Percentiles rank a stretch among this genome's conserved stretches.
Conservation (phyloP, 2,888 invertebrate genomes). For the Acanthococcus lagerstroemiae region DNA sequence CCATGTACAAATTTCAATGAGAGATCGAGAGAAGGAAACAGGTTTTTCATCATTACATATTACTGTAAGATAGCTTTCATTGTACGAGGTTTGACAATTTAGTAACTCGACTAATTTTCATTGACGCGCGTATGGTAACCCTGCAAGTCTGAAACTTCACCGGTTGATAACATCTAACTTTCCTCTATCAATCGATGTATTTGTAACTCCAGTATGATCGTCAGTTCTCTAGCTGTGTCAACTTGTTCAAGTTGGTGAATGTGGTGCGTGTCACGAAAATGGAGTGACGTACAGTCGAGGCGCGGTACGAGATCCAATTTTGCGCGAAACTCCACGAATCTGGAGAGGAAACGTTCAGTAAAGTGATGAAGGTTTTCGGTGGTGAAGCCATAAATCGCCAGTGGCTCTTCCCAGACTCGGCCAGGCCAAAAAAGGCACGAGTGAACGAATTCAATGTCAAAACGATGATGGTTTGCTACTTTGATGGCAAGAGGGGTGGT, state of each 20-base stretch:
- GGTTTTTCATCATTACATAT: too few species aligned
- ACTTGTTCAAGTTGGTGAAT: neutral
- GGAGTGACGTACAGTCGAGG: constrained; percentile 3
- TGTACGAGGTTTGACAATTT: too few species aligned
- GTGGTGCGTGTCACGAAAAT: constrained; percentile 13
- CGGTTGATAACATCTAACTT: neutral
- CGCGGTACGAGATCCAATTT: constrained; percentile 9
- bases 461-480: too few species aligned
- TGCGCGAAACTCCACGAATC: constrained; percentile 16
- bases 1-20: too few species aligned
- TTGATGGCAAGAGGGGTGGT: too few species aligned
- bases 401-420: too few species aligned
- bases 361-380: constrained; percentile 19
- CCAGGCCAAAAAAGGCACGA: too few species aligned
- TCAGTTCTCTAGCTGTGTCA: neutral
- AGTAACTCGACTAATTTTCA: too few species aligned
- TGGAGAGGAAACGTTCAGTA: constrained; percentile 6
- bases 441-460: too few species aligned
- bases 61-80: too few species aligned
- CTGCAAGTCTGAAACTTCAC: constrained; percentile 15
- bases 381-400: constrained; percentile 13
- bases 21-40: too few species aligned
- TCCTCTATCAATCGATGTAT: constrained; percentile 4
- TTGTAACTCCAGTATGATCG: neutral
- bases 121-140: constrained; percentile 21